Conservation (phyloP, 2,113 vertebrate genomes). For the Romanogobio albipinnatus region DNA sequence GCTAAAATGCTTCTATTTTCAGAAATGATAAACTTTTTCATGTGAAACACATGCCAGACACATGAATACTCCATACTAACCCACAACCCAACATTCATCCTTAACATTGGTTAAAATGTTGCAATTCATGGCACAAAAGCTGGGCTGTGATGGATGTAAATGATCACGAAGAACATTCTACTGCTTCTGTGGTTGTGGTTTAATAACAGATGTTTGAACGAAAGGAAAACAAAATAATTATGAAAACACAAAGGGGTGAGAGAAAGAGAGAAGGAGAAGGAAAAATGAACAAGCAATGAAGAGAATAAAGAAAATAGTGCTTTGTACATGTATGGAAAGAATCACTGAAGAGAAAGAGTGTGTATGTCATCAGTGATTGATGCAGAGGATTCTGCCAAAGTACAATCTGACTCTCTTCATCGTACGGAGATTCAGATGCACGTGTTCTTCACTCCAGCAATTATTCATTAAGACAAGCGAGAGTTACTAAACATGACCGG, state of each 20-base stretch:
- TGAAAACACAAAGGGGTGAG: background rate
- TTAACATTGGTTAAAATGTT: background rate
- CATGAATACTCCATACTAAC: background rate
- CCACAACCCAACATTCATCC: background rate
- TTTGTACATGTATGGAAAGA: background rate
- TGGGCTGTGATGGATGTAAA: background rate
- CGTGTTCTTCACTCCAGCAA: background rate
- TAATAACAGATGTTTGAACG: background rate
- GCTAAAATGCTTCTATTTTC: background rate
- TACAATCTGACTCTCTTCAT: background rate
- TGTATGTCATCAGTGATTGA: background rate
- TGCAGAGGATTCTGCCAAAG: background rate
- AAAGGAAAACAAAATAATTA: constrained; percentile 22
- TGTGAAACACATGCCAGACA: background rate
- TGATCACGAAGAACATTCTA: background rate
- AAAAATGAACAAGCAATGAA: background rate
- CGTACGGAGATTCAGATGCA: background rate
- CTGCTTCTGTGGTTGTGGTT: background rate
- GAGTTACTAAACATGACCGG: constrained; percentile 9
- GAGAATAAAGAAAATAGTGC: background rate
- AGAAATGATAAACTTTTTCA: background rate
- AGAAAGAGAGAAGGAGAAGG: background rate
- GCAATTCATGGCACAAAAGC: background rate
- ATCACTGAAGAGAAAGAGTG: background rate
- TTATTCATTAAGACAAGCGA: constrained; percentile 11